A percentile compares a stretch with the other conserved stretches of the same genome.
Evolutionary conservation across 2,113 vertebrate genomes (phyloP).

Genomic region (Tautogolabrus adspersus): DNA sequence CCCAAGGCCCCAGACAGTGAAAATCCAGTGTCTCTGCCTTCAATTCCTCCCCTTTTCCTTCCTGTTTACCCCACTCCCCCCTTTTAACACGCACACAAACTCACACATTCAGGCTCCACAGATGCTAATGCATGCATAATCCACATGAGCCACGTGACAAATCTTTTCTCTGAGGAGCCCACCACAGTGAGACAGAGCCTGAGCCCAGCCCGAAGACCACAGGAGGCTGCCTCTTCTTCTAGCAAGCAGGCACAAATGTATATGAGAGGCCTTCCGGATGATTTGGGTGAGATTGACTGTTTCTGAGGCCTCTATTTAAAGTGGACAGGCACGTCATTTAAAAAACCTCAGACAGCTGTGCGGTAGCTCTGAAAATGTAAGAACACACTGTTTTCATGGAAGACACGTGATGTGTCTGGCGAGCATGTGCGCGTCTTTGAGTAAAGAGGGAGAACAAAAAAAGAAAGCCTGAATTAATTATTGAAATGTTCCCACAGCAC

Average conservation of each 20-base stretch:
- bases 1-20: conserved; percentile 27
- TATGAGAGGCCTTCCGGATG: conserved; percentile 15
- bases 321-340: conserved; percentile 43
- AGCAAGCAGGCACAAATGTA: conserved; percentile 14
- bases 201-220: conserved; percentile 35
- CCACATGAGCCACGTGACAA: conserved; percentile 39
- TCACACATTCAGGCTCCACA: conserved; percentile 24
- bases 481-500: conserved; percentile 58
- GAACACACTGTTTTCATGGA: background rate
- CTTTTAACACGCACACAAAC: conserved; percentile 6
- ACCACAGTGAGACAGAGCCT: background rate
- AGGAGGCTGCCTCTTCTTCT: background rate
- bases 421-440: conserved; percentile 36
- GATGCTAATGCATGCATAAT: conserved; percentile 46
- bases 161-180: conserved; percentile 26
- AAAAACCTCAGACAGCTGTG: conserved; percentile 39
- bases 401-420: conserved; percentile 20
- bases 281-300: conserved; percentile 24
- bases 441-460: conserved; percentile 10
- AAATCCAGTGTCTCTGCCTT: conserved; percentile 25
- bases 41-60: conserved; percentile 42
- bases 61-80: background rate
- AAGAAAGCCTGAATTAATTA: conserved; percentile 66
- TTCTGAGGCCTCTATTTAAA: conserved; percentile 46
- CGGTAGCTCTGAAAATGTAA: conserved; percentile 40